phyloP scores from a whole-genome alignment of 2,888 invertebrate genomes.

The Lacanobia oleracea region DNA sequence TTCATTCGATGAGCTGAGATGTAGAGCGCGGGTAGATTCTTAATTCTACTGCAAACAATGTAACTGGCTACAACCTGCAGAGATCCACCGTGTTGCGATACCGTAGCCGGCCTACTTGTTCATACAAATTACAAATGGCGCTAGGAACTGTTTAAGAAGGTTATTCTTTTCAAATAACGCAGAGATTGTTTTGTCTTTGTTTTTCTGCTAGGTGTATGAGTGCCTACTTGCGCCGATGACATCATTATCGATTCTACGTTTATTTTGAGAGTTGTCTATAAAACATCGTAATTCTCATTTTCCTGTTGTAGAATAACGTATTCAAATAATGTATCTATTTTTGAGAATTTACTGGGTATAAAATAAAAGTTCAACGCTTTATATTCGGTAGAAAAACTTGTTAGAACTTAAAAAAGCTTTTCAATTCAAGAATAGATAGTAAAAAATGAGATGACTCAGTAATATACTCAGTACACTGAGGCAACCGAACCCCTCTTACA shows the following conservation, averaged over 20 bases:
- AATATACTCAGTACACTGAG: no score
- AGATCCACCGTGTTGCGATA: conserved; percentile 73
- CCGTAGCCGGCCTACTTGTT: conserved; percentile 80
- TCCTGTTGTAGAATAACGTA: background rate
- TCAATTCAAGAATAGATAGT: no score
- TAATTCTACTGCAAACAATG: conserved; percentile 80
- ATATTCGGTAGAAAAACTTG: no score
- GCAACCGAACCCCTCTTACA: no score
- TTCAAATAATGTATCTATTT: background rate
- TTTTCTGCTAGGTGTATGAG: conserved; percentile 32
- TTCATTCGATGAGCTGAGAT: conserved; percentile 80
- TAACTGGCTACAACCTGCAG: conserved; percentile 61
- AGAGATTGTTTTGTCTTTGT: conserved; percentile 46
- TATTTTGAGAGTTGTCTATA: conserved; percentile 28
- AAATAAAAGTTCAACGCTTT: no score
- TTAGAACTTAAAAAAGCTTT: no score
- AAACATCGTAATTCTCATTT: conserved; percentile 9
- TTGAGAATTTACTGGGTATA: background rate
- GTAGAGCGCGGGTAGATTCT: conserved; percentile 82
- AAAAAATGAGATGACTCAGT: no score
- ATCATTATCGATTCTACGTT: conserved; percentile 43
- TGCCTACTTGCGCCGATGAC: conserved; percentile 34
- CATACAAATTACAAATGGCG: conserved; percentile 68
- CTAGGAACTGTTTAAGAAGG: conserved; percentile 53
- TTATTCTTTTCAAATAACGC: conserved; percentile 31